Conservation (phyloP, 2,113 vertebrate species). For the Chamaetylas fuelleborni region DNA sequence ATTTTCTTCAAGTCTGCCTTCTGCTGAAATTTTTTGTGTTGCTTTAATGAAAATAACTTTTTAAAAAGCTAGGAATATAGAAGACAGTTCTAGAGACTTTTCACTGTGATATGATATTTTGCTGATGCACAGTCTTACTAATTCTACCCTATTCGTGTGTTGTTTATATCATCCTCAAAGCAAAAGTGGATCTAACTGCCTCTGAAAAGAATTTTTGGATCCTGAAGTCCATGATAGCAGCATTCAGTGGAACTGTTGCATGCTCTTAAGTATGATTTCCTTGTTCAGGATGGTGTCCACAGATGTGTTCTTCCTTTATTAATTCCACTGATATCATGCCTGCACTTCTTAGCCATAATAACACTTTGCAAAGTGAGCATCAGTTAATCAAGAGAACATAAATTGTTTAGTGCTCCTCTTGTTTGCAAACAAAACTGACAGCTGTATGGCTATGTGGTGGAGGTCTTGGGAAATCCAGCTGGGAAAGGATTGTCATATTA, state of each 20-base stretch:
- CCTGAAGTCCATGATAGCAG: not conserved
- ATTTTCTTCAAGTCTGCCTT: not conserved
- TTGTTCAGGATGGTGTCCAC: not conserved
- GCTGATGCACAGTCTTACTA: not conserved
- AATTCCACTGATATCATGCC: rapidly evolving
- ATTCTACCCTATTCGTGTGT: rapidly evolving
- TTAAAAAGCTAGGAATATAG: not conserved
- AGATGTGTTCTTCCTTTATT: not conserved
- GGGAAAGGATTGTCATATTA: not conserved
- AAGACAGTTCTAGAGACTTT: not conserved
- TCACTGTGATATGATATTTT: not conserved
- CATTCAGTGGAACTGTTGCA: not conserved
- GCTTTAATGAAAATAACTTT: not conserved
- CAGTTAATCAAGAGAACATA: not conserved
- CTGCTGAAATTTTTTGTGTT: not conserved
- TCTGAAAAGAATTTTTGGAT: not conserved
- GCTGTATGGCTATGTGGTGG: not conserved
- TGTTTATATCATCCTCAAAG: not conserved
- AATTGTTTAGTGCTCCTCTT: not conserved
- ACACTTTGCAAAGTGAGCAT: not conserved
- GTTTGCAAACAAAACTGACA: not conserved
- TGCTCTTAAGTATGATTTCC: not conserved
- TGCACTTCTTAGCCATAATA: not conserved
- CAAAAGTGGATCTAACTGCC: not conserved
- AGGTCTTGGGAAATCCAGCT: not conserved